phyloP scores from a whole-genome alignment of 2,797 vertebrate species.

The Bradypodion pumilum region DNA sequence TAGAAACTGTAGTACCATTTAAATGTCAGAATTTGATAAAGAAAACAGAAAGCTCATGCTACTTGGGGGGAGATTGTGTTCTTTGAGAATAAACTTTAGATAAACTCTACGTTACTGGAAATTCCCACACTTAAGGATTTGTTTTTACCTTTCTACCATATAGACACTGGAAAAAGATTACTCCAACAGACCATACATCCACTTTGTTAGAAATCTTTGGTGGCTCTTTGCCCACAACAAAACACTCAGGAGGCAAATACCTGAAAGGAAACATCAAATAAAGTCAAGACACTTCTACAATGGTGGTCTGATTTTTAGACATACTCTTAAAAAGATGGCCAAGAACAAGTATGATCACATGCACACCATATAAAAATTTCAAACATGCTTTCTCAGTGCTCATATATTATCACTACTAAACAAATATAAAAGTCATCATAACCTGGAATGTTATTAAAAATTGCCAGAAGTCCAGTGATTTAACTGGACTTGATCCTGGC shows the following conservation, averaged over 20 bases:
- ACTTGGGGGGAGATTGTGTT: not conserved
- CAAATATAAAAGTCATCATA: not conserved
- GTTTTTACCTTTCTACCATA: slow-evolving; percentile 94
- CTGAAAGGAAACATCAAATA: slow-evolving; percentile 67
- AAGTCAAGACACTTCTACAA: not conserved
- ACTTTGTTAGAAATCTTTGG: slow-evolving; percentile 99
- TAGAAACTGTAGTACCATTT: not conserved
- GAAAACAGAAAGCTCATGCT: not conserved
- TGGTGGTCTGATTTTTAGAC: not conserved
- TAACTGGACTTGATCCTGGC: not conserved
- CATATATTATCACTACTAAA: too few species aligned
- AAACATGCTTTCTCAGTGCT: not conserved
- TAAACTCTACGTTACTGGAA: not conserved
- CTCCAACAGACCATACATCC: slow-evolving; percentile 98
- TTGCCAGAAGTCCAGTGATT: not conserved
- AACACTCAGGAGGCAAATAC: slow-evolving; percentile 98
- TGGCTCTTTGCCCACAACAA: slow-evolving; percentile 98
- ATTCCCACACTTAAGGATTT: not conserved
- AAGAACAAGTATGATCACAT: not conserved
- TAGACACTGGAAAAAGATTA: slow-evolving; percentile 99
- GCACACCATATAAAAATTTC: not conserved
- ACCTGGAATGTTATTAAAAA: not conserved
- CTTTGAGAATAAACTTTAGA: not conserved
- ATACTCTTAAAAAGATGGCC: not conserved
- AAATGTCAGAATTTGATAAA: not conserved